These are phyloP conservation scores for Zygothrica quintamaculata DNA, from an alignment of 2,888 invertebrate genomes.

Conservation along the genomic window DNA sequence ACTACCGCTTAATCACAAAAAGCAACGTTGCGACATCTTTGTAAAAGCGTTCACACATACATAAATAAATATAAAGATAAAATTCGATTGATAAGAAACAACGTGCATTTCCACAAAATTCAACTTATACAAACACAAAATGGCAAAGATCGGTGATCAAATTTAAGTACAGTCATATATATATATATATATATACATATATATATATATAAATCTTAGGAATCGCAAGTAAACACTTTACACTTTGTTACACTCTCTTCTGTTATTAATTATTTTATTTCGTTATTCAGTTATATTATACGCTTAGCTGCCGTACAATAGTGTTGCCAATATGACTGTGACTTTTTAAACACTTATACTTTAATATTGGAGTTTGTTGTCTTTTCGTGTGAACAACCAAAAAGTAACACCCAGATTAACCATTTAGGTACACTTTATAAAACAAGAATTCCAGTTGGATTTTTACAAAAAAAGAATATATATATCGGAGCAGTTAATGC, in stretches of 20 bases:
- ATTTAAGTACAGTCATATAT: neutral
- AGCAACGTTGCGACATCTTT: constrained; percentile 11
- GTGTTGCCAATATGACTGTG: constrained; percentile 20
- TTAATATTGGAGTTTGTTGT: too few species aligned
- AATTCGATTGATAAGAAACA: constrained; percentile 45
- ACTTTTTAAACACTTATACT: neutral
- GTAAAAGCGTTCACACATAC: neutral
- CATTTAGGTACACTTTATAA: too few species aligned
- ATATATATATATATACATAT: neutral
- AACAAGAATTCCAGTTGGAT: too few species aligned
- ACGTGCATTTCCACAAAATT: constrained; percentile 21
- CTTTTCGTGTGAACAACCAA: too few species aligned
- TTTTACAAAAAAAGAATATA: too few species aligned
- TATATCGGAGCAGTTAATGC: too few species aligned
- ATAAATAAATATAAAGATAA: constrained; percentile 27
- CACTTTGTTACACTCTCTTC: neutral
- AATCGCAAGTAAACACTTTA: neutral
- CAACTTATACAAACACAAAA: neutral
- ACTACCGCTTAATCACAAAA: constrained; percentile 15
- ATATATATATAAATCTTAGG: neutral
- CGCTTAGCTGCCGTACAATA: constrained; percentile 21
- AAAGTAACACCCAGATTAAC: too few species aligned
- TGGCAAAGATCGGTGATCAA: neutral
- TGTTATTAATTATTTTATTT: constrained; percentile 9
- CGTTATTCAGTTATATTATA: constrained; percentile 14